Evolutionary conservation across 2,888 invertebrate species (phyloP), one percentile per base, ranked within the genome.

Genomic region (Pristionchus fissidentatus): DNA sequence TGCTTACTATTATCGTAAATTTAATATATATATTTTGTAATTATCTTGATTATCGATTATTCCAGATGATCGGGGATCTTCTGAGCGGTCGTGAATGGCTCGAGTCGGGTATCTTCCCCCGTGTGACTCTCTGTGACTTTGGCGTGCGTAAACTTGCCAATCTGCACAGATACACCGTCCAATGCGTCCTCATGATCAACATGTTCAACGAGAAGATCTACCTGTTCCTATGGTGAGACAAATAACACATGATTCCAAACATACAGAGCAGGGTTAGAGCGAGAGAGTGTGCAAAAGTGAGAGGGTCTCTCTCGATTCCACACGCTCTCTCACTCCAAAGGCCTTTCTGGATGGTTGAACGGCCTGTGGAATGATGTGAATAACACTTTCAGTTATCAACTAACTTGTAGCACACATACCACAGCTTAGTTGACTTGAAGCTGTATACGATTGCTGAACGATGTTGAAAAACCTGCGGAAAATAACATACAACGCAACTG

Each of bases 61-160:
- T 38, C 8, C 84, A 89, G 89, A 88, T 91, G 5, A 84, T 92
- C 75, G 84, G 83, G n/a, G 90, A 91, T 46, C 85, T 93, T 70
- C 87, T 88, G 85, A 84, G 86, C 52, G 92, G 92, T 19, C 85
- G 87, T 19, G 90, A 90, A 83, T 93, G 92, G 92, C 84, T 87
- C 57, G 91, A 92, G 38, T 91, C 92, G 32, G 91, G 90, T n/a
- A 89, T 92, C 60, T 92, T 92, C 88, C 91, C 91, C 62, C 89
- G 91, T 77, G 91, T 90, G 38, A 89, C 88, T 3, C 86, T 88
- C 57, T 89, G 90, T 83, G 90, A 91, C 84, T 91, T 91, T 85
- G 84, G 84, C 41, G 90, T 93, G 38, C 87, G 93, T 26, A 93
- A 93, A 84, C 89, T 94, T 83, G 92, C 91, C 84, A 92, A 92